A percentile compares a stretch with the other conserved stretches of the same genome.
These are phyloP conservation scores for Drosophila subquinaria DNA, from an alignment of 2,888 invertebrate genomes.

Conservation along the genomic window DNA sequence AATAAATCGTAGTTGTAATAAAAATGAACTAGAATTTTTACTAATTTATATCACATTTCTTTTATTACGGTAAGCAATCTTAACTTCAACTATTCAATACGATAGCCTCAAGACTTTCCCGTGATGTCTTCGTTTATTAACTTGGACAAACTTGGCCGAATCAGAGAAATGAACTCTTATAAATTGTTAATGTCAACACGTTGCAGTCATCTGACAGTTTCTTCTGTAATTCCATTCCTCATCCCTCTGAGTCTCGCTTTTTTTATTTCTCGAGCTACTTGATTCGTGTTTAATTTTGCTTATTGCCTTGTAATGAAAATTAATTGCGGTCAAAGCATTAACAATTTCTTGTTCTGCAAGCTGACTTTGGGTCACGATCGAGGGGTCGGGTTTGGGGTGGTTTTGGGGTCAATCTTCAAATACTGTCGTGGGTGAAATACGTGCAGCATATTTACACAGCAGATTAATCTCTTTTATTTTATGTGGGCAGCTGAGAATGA, in stretches of 20 bases:
- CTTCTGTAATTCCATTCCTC: background rate
- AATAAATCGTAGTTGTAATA: background rate
- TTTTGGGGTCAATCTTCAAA: constrained; percentile 13
- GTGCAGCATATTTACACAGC: constrained; percentile 66
- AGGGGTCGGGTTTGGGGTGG: background rate
- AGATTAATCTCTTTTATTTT: constrained; percentile 62
- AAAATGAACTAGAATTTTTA: background rate
- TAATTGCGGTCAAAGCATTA: constrained; percentile 68
- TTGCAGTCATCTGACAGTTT: constrained; percentile 22
- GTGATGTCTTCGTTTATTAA: constrained; percentile 1
- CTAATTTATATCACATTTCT: constrained; percentile 10
- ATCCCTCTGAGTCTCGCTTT: background rate
- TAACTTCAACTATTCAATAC: background rate
- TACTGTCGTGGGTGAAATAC: constrained; percentile 46
- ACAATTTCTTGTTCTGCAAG: constrained; percentile 39
- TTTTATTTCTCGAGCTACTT: constrained; percentile 37
- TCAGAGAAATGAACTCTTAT: constrained; percentile 38
- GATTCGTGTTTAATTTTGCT: constrained; percentile 76
- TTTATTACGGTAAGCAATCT: constrained; percentile 59
- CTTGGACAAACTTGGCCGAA: constrained; percentile 12
- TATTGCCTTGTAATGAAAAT: constrained; percentile 78
- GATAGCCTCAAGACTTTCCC: background rate
- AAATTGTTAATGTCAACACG: constrained; percentile 69
- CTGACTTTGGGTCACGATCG: constrained; percentile 18
- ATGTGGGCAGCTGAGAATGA: constrained; percentile 20